These are phyloP conservation scores for Falcaria lacertinaria DNA, from an alignment of 2,888 invertebrate genomes.

Conservation along the genomic window DNA sequence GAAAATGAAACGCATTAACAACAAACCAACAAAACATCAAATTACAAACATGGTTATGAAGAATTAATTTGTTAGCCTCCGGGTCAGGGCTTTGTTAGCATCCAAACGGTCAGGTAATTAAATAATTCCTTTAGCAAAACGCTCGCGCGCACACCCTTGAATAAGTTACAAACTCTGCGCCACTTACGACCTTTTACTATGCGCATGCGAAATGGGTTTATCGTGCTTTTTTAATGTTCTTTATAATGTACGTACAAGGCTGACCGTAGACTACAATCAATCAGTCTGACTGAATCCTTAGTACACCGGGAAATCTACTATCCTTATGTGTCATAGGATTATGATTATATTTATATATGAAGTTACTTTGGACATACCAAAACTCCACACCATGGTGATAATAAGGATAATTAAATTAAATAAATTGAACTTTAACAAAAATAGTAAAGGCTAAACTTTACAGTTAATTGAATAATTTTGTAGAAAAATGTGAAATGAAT, in stretches of 20 bases:
- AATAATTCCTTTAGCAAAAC: constrained; percentile 38
- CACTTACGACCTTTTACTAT: constrained; percentile 17
- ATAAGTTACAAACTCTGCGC: constrained; percentile 31
- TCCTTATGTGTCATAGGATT: too few species aligned
- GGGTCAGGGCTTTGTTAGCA: constrained; percentile 29
- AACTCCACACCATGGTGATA: too few species aligned
- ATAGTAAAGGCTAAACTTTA: too few species aligned
- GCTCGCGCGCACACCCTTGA: constrained; percentile 25
- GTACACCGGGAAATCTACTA: too few species aligned
- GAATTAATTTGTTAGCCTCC: constrained; percentile 30
- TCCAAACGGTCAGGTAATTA: constrained; percentile 21
- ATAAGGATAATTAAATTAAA: too few species aligned
- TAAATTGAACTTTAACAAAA: too few species aligned
- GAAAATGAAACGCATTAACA: not conserved
- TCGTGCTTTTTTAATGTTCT: not conserved
- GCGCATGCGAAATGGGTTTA: not conserved
- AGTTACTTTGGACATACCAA: too few species aligned
- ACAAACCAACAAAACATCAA: not conserved
- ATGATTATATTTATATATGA: too few species aligned
- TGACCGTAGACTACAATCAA: too few species aligned
- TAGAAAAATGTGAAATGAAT: too few species aligned
- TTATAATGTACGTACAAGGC: not conserved
- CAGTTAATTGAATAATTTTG: too few species aligned
- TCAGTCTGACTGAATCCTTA: too few species aligned
- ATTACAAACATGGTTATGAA: constrained; percentile 15